Evolutionary conservation across 2,113 vertebrate species (phyloP).

Genomic region (Tangachromis dhanisi): DNA sequence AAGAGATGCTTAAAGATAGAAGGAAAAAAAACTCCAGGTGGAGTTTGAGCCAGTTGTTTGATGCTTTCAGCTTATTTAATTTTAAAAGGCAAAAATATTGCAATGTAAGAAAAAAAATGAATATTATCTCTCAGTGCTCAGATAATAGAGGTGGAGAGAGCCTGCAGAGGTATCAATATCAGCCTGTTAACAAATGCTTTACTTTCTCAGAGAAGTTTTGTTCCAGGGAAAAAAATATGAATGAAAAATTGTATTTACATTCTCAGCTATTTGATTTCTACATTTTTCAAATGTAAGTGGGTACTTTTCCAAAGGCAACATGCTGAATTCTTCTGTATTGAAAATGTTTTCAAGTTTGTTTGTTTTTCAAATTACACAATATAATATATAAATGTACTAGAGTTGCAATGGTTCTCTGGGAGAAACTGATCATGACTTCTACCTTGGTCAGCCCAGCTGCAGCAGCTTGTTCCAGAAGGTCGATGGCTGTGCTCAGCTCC

Average conservation of each 20-base stretch:
- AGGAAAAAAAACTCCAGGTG: neutral
- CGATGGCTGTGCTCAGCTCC: slow-evolving; percentile 59
- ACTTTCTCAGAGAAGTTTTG: neutral
- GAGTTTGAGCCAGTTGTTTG: neutral
- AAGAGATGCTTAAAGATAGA: neutral
- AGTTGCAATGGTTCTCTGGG: neutral
- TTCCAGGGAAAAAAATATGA: neutral
- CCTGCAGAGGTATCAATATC: neutral
- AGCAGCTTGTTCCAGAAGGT: slow-evolving; percentile 77
- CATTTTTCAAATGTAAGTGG: neutral
- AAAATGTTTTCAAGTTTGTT: neutral
- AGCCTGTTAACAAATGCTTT: neutral
- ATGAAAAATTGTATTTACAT: neutral
- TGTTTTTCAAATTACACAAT: neutral
- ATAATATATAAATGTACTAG: neutral
- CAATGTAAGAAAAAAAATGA: neutral
- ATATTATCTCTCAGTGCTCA: neutral
- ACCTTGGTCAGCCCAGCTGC: slow-evolving; percentile 80
- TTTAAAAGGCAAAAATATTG: neutral
- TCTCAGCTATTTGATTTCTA: neutral
- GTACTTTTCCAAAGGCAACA: neutral
- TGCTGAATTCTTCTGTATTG: neutral
- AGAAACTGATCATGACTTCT: neutral
- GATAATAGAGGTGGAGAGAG: neutral
- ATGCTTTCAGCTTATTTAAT: neutral